A percentile compares a stretch with the other conserved stretches of the same genome.
Evolutionary conservation across 2,797 vertebrate species (phyloP).

Genomic region (Crenichthys baileyi): DNA sequence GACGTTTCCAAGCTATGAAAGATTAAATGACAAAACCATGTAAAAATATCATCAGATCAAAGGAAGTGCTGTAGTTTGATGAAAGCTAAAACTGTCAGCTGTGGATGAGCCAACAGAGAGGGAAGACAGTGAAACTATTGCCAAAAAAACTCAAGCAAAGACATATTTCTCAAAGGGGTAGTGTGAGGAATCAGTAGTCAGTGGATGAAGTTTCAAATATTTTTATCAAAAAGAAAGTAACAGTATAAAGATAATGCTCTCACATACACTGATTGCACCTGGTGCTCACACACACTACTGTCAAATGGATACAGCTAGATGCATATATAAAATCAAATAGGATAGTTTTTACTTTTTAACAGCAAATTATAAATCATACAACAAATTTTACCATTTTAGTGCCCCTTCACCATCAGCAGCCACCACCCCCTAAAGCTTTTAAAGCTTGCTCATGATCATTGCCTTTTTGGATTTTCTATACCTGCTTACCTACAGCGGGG

Average conservation of each 20-base stretch:
- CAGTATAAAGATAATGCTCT: neutral
- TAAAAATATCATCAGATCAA: constrained; percentile 73
- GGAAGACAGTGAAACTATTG: constrained; percentile 71
- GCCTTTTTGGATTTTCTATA: too few species aligned
- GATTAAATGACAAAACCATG: constrained; percentile 67
- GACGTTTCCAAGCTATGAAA: constrained; percentile 59
- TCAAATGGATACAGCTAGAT: neutral
- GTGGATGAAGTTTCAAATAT: neutral
- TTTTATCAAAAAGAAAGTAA: neutral
- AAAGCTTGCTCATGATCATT: neutral
- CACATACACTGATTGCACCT: neutral
- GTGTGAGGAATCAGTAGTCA: neutral
- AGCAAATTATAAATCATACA: neutral
- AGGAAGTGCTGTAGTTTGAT: constrained; percentile 62
- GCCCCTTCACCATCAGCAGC: neutral
- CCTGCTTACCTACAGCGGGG: too few species aligned
- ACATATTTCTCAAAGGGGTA: constrained; percentile 47
- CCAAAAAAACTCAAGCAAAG: constrained; percentile 24
- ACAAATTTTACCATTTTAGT: neutral
- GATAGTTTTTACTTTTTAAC: neutral
- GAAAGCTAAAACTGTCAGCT: constrained; percentile 65
- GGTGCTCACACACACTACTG: neutral
- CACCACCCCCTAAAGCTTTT: neutral
- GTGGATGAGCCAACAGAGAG: constrained; percentile 72
- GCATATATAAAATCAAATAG: neutral